These are phyloP conservation scores for Agriopis aurantiaria DNA, from an alignment of 2,888 invertebrate species.

Conservation along the genomic window DNA sequence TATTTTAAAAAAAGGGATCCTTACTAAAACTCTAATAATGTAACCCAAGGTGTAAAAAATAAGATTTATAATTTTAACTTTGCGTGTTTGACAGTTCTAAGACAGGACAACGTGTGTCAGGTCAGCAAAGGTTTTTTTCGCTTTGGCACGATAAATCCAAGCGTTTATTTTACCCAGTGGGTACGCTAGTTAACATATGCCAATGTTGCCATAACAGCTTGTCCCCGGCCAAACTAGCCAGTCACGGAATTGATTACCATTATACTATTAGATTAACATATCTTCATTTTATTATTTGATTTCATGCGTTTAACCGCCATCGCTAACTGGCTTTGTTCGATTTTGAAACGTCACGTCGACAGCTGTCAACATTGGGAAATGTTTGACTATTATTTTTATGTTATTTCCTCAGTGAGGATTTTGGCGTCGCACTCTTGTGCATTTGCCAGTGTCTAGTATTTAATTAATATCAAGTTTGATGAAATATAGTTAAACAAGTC, in stretches of 20 bases:
- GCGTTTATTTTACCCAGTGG: slow-evolving; percentile 18
- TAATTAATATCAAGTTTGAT: too few relatives aligned
- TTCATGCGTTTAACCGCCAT: slow-evolving; percentile 28
- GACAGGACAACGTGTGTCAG: too few relatives aligned
- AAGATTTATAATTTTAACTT: too few relatives aligned
- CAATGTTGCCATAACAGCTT: slow-evolving; percentile 42
- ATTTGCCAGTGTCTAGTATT: too few relatives aligned
- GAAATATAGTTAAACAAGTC: too few relatives aligned
- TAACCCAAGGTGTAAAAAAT: too few relatives aligned
- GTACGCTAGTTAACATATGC: slow-evolving; percentile 24
- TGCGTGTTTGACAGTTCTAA: too few relatives aligned
- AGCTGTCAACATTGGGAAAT: background rate
- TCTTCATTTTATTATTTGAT: slow-evolving; percentile 21
- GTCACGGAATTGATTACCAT: slow-evolving; percentile 48
- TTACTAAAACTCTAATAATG: too few relatives aligned
- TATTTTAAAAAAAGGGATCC: too few relatives aligned
- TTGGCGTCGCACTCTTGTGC: too few relatives aligned
- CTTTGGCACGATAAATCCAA: background rate
- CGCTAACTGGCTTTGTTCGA: slow-evolving; percentile 9
- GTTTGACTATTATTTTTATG: too few relatives aligned
- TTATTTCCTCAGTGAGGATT: too few relatives aligned
- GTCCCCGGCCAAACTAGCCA: slow-evolving; percentile 42
- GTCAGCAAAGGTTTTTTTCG: background rate
- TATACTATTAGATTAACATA: slow-evolving; percentile 30
- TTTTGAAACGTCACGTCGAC: slow-evolving; percentile 13